Percentiles rank a stretch among this genome's conserved stretches.
Evolutionary conservation across 2,888 invertebrate genomes (phyloP).

Genomic region (Drosophila meridionalis): DNA sequence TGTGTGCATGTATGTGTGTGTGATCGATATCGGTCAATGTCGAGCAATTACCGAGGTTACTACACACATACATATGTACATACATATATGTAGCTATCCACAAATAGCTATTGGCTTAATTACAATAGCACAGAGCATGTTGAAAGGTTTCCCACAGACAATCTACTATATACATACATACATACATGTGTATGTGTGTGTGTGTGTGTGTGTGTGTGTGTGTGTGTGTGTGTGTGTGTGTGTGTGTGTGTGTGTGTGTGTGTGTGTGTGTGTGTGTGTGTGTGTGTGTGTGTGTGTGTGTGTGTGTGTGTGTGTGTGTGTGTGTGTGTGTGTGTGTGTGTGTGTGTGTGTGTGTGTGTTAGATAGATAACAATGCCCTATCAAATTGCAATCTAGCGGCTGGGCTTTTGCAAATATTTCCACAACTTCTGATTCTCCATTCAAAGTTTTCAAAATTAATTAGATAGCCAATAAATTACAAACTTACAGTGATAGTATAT

Average conservation of each 20-base stretch:
- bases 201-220: no score
- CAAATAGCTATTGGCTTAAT: conserved; percentile 24
- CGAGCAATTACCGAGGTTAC: conserved; percentile 43
- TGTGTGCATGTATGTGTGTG: conserved; percentile 1
- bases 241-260: background rate
- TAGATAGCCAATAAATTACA: background rate
- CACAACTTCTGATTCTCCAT: conserved; percentile 2
- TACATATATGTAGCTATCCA: background rate
- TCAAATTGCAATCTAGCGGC: conserved; percentile 7
- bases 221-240: background rate
- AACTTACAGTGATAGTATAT: background rate
- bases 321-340: background rate
- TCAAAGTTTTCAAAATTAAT: conserved; percentile 4
- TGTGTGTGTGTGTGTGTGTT: background rate
- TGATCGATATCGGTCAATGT: conserved; percentile 59
- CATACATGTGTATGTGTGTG: background rate
- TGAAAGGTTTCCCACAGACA: conserved; percentile 40
- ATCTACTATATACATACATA: background rate
- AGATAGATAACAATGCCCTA: conserved; percentile 13
- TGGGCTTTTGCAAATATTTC: background rate
- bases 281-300: background rate
- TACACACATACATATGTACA: background rate
- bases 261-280: background rate
- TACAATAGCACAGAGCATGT: conserved; percentile 24
- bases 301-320: background rate